Base-by-base conservation (phyloP, 2,888 invertebrate genomes). In the Limnephilus marmoratus region DNA sequence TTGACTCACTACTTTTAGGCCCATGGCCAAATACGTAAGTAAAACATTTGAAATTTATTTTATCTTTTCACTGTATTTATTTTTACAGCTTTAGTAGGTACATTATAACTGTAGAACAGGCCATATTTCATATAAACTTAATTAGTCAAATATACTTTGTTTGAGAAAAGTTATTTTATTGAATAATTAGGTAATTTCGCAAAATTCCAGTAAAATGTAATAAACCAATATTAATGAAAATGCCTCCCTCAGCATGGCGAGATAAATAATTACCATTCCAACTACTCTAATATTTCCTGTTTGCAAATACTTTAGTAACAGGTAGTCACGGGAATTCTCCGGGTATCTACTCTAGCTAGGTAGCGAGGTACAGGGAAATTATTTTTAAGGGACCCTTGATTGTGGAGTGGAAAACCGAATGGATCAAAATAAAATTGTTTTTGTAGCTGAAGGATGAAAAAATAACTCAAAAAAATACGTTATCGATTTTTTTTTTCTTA, bases 251-350 rank as follows among this genome's bases (percentile, higher is more conserved):
- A 83, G 31, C 82, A 18, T 83, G 34, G 31, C 18, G 34, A 34
- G 82, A 34, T 83, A 68, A 68, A 24, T 83, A 83, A 83, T 83
- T 83, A 34, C 82, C 82, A 18, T 34, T 83, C 34, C 82, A 18
- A 37, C 31, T 83, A 83, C 13, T 24, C 5, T 37, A 34, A 34
- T 83, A 83, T 83, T 83, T 15, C 34, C 82, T 83, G 34, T 83
- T 83, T 15, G 15, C 34, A 83, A 83, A 83, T 83, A 83, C 82
- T 83, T 34, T 83, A 83, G 34, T 83, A 83, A 83, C 82, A 34
- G 82, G 34, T 83, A 34, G 18, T 24, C 68, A 68, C 7, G 82
- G 15, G 13, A 34, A 83, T 37, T 83, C 34, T 31, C 15, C 18
- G 9, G 13, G 13, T 82, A 29, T 31, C 34, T 31, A 45, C 0